phyloP scores from a whole-genome alignment of 1,140 invertebrate genomes.

The Thereuonema tuberculata region DNA sequence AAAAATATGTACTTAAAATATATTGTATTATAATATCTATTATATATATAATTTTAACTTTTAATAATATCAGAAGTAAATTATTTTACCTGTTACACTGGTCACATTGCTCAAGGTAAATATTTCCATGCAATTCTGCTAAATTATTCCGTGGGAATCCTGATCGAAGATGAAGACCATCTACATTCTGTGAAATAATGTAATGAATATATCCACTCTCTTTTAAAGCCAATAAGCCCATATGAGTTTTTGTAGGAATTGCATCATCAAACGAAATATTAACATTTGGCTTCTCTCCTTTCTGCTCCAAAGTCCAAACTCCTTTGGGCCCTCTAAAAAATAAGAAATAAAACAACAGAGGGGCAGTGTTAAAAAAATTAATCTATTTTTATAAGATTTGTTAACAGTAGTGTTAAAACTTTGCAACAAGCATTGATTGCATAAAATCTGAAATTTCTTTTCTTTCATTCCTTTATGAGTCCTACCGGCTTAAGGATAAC shows the following conservation, averaged over 20 bases:
- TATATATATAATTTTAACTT: not conserved
- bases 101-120: constrained; percentile 90
- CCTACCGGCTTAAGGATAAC: no score
- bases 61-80: not conserved
- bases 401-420: no score
- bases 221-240: constrained; percentile 72
- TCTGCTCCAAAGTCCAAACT: constrained; percentile 93
- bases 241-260: constrained; percentile 82
- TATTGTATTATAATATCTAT: constrained; percentile 2
- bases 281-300: constrained; percentile 70
- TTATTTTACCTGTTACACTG: constrained; percentile 61
- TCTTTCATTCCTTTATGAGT: no score
- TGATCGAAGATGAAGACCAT: constrained; percentile 87
- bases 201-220: constrained; percentile 62
- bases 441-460: no score
- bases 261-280: constrained; percentile 85
- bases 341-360: constrained; percentile 15
- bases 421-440: no score
- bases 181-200: constrained; percentile 94
- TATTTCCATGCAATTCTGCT: constrained; percentile 94
- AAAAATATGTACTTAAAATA: not conserved
- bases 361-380: constrained; percentile 4
- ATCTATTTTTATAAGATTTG: no score
- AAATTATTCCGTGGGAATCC: constrained; percentile 63
- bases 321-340: constrained; percentile 75